Conservation (phyloP, 2,797 vertebrate species). For the Gymnoscopelus braueri region DNA sequence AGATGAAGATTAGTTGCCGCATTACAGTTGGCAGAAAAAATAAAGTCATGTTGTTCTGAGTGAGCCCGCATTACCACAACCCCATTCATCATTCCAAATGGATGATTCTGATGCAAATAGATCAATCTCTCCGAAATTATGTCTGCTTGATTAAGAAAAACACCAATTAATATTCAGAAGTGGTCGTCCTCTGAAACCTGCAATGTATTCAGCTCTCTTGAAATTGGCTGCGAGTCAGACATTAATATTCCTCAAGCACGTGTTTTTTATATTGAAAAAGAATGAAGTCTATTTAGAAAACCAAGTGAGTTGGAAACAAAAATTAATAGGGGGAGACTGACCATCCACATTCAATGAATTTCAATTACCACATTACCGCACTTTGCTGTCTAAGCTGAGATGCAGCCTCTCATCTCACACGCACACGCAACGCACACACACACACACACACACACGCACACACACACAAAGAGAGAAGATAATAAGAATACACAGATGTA, state of each 20-base stretch:
- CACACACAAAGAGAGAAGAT: slow-evolving; percentile 15
- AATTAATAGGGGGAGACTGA: slow-evolving; percentile 81
- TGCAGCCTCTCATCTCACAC: slow-evolving; percentile 1
- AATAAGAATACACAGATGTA: no score
- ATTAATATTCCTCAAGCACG: slow-evolving; percentile 80
- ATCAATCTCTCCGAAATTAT: slow-evolving; percentile 44
- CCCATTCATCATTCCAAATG: slow-evolving; percentile 33
- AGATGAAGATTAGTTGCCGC: slow-evolving; percentile 15
- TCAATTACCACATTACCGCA: slow-evolving; percentile 63
- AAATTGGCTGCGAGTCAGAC: slow-evolving; percentile 65
- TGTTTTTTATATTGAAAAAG: slow-evolving; percentile 71
- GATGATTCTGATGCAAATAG: slow-evolving; percentile 42
- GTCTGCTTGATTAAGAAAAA: slow-evolving; percentile 60
- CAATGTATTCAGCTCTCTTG: slow-evolving; percentile 65
- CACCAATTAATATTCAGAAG: slow-evolving; percentile 58
- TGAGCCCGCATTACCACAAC: slow-evolving; percentile 13
- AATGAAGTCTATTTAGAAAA: slow-evolving; percentile 80
- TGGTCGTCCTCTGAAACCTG: slow-evolving; percentile 47
- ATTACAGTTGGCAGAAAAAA: slow-evolving; percentile 19
- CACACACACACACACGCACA: slow-evolving; percentile 12
- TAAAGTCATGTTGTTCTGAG: slow-evolving; percentile 3
- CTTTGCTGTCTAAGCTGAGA: slow-evolving; percentile 48
- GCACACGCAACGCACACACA: neutral
- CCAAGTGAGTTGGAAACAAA: slow-evolving; percentile 81
- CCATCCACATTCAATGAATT: slow-evolving; percentile 77